These are phyloP conservation scores for Tetramorium simillimum DNA, from an alignment of 1,140 invertebrate species.

Conservation along the genomic window DNA sequence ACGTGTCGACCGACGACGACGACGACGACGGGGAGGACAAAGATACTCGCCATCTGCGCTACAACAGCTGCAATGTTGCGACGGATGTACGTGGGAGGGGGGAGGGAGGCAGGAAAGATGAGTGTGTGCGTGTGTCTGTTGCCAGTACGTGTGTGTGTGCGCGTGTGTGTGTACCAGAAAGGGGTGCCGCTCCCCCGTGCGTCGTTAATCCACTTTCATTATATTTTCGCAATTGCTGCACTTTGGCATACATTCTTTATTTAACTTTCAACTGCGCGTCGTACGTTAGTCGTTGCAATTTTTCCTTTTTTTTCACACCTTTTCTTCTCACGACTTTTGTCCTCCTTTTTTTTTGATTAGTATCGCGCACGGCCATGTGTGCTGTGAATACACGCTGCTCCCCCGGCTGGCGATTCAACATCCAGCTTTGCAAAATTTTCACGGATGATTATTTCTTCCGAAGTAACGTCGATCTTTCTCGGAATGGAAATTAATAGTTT, in stretches of 20 bases:
- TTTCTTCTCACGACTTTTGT: slow-evolving; percentile 7
- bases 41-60: slow-evolving; percentile 73
- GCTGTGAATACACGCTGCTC: slow-evolving; percentile 6
- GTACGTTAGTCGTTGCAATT: slow-evolving; percentile 33
- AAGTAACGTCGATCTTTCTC: neutral
- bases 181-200: slow-evolving; percentile 52
- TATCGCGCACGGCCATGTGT: slow-evolving; percentile 21
- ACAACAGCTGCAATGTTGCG: slow-evolving; percentile 73
- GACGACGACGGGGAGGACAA: slow-evolving; percentile 52
- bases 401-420: neutral
- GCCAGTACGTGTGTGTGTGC: neutral
- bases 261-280: slow-evolving; percentile 16
- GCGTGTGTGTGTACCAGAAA: neutral
- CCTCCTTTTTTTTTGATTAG: neutral
- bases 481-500: neutral
- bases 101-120: neutral
- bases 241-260: slow-evolving; percentile 52
- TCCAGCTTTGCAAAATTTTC: neutral
- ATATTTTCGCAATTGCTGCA: slow-evolving; percentile 71
- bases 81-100: slow-evolving; percentile 52
- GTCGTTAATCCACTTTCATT: slow-evolving; percentile 67
- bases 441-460: neutral
- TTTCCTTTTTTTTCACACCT: neutral
- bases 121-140: neutral
- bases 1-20: slow-evolving; percentile 49